Evolutionary conservation across 2,888 invertebrate genomes (phyloP).

Genomic region (Pseudoips prasinana): DNA sequence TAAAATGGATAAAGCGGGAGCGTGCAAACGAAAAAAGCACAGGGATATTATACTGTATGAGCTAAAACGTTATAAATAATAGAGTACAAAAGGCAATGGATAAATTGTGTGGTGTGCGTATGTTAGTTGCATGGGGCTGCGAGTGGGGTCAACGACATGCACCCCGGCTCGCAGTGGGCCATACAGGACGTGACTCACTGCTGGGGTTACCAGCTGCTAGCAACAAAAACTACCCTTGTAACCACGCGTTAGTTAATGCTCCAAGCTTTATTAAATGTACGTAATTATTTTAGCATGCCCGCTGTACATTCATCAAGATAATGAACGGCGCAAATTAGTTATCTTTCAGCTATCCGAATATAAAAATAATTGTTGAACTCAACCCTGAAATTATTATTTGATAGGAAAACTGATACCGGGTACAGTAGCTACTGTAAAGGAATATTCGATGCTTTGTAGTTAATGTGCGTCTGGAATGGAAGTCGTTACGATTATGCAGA

Average conservation of each 20-base stretch:
- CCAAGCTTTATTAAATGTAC: slow-evolving; percentile 35
- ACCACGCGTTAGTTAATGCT: slow-evolving; percentile 36
- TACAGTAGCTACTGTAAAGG: no score
- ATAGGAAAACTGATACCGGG: no score
- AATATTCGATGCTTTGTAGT: no score
- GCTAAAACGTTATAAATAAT: slow-evolving; percentile 67
- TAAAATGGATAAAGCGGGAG: slow-evolving; percentile 51
- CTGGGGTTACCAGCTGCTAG: slow-evolving; percentile 78
- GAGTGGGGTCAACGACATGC: slow-evolving; percentile 78
- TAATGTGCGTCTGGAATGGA: no score
- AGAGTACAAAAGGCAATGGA: slow-evolving; percentile 72
- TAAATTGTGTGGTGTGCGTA: slow-evolving; percentile 67
- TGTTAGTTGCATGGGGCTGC: slow-evolving; percentile 67
- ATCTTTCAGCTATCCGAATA: slow-evolving; percentile 9
- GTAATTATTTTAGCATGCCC: slow-evolving; percentile 29
- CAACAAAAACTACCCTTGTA: slow-evolving; percentile 73
- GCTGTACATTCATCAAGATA: slow-evolving; percentile 20
- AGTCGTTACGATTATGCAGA: slow-evolving; percentile 4
- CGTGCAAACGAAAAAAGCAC: slow-evolving; percentile 50
- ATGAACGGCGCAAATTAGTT: slow-evolving; percentile 6
- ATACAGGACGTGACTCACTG: slow-evolving; percentile 78
- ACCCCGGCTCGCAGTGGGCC: slow-evolving; percentile 74
- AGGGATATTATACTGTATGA: slow-evolving; percentile 50
- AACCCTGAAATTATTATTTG: slow-evolving; percentile 6
- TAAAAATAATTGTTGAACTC: slow-evolving; percentile 17